A percentile compares a stretch with the other conserved stretches of the same genome.
These are phyloP conservation scores for Cecidostiba fungosa DNA, from an alignment of 2,888 invertebrate genomes.

Conservation along the genomic window DNA sequence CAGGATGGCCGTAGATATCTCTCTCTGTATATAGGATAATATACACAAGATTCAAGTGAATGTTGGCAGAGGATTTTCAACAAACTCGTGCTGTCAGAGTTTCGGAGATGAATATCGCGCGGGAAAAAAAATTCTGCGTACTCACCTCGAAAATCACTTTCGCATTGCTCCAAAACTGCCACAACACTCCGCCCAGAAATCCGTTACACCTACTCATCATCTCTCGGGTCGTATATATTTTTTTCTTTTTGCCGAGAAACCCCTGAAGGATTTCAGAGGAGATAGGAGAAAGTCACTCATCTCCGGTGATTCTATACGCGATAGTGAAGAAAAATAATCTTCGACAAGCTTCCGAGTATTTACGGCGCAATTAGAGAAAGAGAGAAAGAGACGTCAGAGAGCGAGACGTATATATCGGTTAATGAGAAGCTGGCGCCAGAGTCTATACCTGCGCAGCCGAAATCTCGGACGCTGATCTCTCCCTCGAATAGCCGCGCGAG, in stretches of 20 bases:
- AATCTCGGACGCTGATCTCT: slow-evolving; percentile 36
- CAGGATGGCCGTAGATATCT: not conserved
- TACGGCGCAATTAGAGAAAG: slow-evolving; percentile 41
- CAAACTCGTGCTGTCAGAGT: too few species aligned
- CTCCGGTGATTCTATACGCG: not conserved
- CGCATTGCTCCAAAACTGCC: not conserved
- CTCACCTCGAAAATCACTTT: not conserved
- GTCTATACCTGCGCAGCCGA: slow-evolving; percentile 37
- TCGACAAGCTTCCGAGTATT: slow-evolving; percentile 5
- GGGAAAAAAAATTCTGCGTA: not conserved
- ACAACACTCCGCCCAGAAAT: not conserved
- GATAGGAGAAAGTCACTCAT: slow-evolving; percentile 28
- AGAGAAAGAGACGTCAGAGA: slow-evolving; percentile 3
- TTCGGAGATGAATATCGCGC: not conserved
- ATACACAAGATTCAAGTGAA: not conserved
- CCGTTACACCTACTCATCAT: not conserved
- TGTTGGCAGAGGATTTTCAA: too few species aligned
- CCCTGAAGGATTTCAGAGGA: not conserved
- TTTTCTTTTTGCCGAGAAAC: not conserved
- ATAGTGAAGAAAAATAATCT: slow-evolving; percentile 36
- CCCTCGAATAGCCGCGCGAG: not conserved
- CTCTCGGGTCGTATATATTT: not conserved
- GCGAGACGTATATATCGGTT: slow-evolving; percentile 19
- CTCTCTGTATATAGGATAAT: not conserved
- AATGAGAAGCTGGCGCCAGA: slow-evolving; percentile 49